Base-by-base conservation (phyloP, 2,888 invertebrate genomes). In the Drosophila kanekoi region DNA sequence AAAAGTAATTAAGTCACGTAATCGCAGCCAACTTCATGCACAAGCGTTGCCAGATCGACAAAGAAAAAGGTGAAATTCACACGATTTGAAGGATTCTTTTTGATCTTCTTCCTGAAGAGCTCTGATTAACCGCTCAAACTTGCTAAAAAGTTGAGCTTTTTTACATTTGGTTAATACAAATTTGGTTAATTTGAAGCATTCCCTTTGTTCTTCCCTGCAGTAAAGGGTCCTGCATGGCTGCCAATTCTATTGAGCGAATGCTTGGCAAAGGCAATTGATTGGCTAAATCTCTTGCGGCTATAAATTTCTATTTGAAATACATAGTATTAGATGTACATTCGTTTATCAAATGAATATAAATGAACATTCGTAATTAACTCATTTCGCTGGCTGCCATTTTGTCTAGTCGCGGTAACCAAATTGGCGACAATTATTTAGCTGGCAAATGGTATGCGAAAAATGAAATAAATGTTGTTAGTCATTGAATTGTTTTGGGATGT, bases 361-460 rank as follows among this genome's bases (percentile, higher is more conserved):
- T 63, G 18, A 4, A 18, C 3, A 43, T 5, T 20, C 20, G 52
- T 54, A 76, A 76, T 77, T 77, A 77, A 73, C 70, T 65, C 61
- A 77, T 41, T 70, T 63, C 8, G 53, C 8, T 48, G 18, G 61
- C 40, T 61, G 74, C 78, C 77, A 40, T 63, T 67, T 71, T 63
- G 77, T 77, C 77, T 77, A 74, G 77, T 71, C 77, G 78, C 71
- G 77, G 77, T 77, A 70, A 60, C 61, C 16, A 63, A 77, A 77
- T 70, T 62, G 74, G 65, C 73, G 77, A 66, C 78, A 77, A 77
- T 77, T 78, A 77, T 77, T 77, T 52, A 74, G 51, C 44, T 41
- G 45, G 47, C 63, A 76, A 77, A 77, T 77, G 77, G 73, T 38
- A 77, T 77, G 65, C 65, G 61, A 66, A 51, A 63, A 74, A 56